A percentile compares a stretch with the other conserved stretches of the same genome.
phyloP scores from a whole-genome alignment of 23 tunicate species.

The Diplosoma virens region DNA sequence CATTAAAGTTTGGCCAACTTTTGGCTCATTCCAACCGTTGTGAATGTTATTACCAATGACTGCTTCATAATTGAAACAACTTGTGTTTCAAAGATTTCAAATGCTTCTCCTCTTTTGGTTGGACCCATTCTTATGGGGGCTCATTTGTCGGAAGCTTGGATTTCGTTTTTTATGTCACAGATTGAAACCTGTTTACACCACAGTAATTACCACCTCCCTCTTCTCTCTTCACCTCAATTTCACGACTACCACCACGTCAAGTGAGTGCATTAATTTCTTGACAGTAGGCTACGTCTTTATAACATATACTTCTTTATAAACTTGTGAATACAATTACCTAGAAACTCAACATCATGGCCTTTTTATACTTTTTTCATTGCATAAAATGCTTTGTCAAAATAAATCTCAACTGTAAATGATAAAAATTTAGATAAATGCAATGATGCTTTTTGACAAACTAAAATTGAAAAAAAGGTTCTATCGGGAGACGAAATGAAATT shows the following conservation, averaged over 20 bases:
- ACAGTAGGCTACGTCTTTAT: no score
- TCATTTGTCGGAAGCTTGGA: slow-evolving; percentile 51
- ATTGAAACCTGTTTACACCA: slow-evolving; percentile 49
- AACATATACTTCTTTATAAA: no score
- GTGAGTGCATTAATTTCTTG: slow-evolving; percentile 44
- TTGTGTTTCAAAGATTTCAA: slow-evolving; percentile 42
- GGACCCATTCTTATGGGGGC: slow-evolving; percentile 56
- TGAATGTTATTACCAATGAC: background rate
- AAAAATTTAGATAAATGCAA: no score
- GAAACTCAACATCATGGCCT: no score
- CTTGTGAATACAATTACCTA: no score
- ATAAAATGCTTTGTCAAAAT: no score
- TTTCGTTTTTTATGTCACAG: slow-evolving; percentile 54
- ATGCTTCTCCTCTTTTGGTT: slow-evolving; percentile 47
- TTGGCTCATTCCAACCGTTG: background rate
- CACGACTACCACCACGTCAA: slow-evolving; percentile 83
- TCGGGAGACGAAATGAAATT: no score
- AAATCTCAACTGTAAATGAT: no score
- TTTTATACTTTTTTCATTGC: no score
- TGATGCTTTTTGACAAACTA: no score
- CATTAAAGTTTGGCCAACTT: no score
- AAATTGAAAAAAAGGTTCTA: no score
- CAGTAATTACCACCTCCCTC: slow-evolving; percentile 73
- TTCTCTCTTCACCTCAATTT: slow-evolving; percentile 62
- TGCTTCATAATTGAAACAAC: background rate